Evolutionary conservation across 2,113 vertebrate species (phyloP).

Genomic region (Myrmecobius fasciatus): DNA sequence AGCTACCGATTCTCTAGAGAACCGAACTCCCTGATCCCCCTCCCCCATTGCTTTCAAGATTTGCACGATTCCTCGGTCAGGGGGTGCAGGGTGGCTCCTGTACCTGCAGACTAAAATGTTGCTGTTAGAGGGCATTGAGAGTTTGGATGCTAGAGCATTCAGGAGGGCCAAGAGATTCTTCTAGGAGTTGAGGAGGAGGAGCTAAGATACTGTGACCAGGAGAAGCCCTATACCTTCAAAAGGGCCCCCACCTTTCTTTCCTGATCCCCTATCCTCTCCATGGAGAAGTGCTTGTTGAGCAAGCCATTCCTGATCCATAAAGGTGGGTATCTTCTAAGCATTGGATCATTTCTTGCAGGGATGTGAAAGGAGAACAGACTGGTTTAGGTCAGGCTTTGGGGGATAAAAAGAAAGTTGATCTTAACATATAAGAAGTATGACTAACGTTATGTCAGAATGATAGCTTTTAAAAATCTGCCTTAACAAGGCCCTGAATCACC

Average conservation of each 20-base stretch:
- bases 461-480: not conserved
- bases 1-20: not conserved
- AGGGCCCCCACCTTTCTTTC: not conserved
- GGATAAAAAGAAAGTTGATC: not conserved
- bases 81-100: not conserved
- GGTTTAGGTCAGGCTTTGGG: not conserved
- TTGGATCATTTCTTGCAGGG: not conserved
- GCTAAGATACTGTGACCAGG: no score
- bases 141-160: not conserved
- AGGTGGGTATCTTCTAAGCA: not conserved
- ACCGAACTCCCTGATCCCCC: not conserved
- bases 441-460: not conserved
- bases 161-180: not conserved
- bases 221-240: not conserved
- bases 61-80: not conserved
- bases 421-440: not conserved
- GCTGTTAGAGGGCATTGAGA: not conserved
- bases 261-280: not conserved
- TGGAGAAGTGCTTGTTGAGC: not conserved
- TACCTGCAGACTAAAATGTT: not conserved
- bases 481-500: not conserved
- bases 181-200: not conserved
- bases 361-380: not conserved
- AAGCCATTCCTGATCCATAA: not conserved
- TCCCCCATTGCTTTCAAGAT: not conserved